Percentiles rank a stretch among this genome's conserved stretches.
Evolutionary conservation across 2,797 vertebrate species (phyloP).

Genomic region (Onychomys leucogaster): DNA sequence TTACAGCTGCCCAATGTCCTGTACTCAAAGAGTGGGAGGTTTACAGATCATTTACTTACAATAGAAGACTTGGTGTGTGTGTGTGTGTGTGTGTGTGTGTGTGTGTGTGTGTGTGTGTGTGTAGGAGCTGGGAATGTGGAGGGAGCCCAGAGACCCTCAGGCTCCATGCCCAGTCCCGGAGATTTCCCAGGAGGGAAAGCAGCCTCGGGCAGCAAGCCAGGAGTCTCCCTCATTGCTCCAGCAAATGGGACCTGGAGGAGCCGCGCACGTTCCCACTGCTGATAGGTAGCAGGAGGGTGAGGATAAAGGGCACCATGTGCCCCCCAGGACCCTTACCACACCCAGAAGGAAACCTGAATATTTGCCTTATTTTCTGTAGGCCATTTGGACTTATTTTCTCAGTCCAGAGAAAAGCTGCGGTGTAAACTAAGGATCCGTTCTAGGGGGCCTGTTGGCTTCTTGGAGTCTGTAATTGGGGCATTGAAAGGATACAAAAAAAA

Average conservation of each 20-base stretch:
- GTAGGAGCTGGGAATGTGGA: not conserved
- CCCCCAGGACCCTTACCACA: not conserved
- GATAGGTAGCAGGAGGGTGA: not conserved
- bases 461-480: conserved; percentile 82
- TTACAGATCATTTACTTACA: not conserved
- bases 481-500: conserved; percentile 75
- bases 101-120: not conserved
- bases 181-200: conserved; percentile 75
- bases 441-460: conserved; percentile 71
- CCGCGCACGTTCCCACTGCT: not conserved
- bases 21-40: not conserved
- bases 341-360: conserved; percentile 60
- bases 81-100: not conserved
- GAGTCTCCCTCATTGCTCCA: conserved; percentile 50
- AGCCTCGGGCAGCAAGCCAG: conserved; percentile 76
- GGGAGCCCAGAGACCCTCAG: not conserved
- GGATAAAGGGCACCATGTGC: conserved; percentile 45
- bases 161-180: conserved; percentile 54
- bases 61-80: not conserved
- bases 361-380: conserved; percentile 74
- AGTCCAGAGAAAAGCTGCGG: conserved; percentile 68
- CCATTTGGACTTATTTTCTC: conserved; percentile 74
- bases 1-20: not conserved
- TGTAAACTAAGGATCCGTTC: conserved; percentile 74
- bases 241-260: conserved; percentile 70